phyloP scores from a whole-genome alignment of 2,888 invertebrate genomes.

The Mimachlamys varia region DNA sequence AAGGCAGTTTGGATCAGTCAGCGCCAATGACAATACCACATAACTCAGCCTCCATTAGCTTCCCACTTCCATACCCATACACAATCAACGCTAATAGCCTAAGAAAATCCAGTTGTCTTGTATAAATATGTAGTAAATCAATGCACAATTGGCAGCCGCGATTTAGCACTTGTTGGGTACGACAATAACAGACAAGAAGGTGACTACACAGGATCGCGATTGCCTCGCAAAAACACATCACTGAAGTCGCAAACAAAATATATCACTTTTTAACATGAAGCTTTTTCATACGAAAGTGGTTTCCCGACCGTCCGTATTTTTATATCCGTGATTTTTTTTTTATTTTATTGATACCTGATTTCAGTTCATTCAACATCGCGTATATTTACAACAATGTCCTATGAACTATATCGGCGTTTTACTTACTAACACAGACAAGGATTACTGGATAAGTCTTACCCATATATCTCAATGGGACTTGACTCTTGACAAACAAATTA shows the following conservation, averaged over 20 bases:
- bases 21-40: not conserved
- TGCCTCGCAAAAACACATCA: not conserved
- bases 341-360: not conserved
- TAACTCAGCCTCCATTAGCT: slow-evolving; percentile 28
- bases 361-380: not conserved
- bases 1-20: not conserved
- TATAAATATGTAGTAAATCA: slow-evolving; percentile 36
- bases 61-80: slow-evolving; percentile 18
- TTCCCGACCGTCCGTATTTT: not conserved
- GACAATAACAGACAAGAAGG: not conserved
- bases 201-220: not conserved
- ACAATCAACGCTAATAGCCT: slow-evolving; percentile 28
- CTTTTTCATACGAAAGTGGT: not conserved
- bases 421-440: no score
- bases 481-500: no score
- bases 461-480: no score
- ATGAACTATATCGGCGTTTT: no score
- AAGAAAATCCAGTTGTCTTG: slow-evolving; percentile 36
- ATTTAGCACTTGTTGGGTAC: slow-evolving; percentile 31
- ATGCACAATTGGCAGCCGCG: slow-evolving; percentile 8
- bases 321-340: no score
- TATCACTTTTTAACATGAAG: not conserved
- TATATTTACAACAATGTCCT: not conserved
- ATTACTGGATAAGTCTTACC: no score
- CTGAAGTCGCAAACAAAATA: not conserved